Evolutionary conservation across 1,140 invertebrate genomes (phyloP).

Genomic region (Drepana arcuata): DNA sequence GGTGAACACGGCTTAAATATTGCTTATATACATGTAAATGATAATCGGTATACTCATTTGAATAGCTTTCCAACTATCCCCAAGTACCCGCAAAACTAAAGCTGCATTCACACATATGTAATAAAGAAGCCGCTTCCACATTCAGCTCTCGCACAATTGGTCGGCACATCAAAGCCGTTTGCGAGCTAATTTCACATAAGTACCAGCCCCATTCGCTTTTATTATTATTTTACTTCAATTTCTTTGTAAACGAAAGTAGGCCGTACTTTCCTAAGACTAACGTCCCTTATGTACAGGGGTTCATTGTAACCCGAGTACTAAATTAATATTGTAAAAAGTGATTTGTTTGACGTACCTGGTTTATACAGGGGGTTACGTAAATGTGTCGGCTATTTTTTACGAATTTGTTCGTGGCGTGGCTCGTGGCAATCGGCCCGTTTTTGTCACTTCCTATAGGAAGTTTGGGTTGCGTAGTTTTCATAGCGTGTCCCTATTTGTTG

Average conservation of each 20-base stretch:
- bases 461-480: no score
- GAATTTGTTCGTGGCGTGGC: slow-evolving; percentile 38
- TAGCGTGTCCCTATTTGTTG: slow-evolving; percentile 8
- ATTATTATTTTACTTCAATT: slow-evolving; percentile 58
- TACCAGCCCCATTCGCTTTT: slow-evolving; percentile 47
- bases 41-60: no score
- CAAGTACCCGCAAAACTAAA: no score
- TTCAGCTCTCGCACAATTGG: slow-evolving; percentile 47
- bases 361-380: slow-evolving; percentile 65
- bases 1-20: no score
- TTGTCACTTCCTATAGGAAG: slow-evolving; percentile 31
- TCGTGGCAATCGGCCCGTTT: slow-evolving; percentile 60
- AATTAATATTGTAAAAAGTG: slow-evolving; percentile 65
- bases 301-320: slow-evolving; percentile 57
- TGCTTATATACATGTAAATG: no score
- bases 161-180: slow-evolving; percentile 60
- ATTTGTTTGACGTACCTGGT: slow-evolving; percentile 50
- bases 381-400: slow-evolving; percentile 48
- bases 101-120: no score
- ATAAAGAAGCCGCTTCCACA: slow-evolving; percentile 57
- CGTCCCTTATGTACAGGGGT: slow-evolving; percentile 47
- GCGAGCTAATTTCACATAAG: slow-evolving; percentile 66
- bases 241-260: slow-evolving; percentile 55
- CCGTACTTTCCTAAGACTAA: slow-evolving; percentile 36
- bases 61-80: no score